Evolutionary conservation across 2,113 vertebrate genomes (phyloP).

Genomic region (Cyprinodon tularosa): DNA sequence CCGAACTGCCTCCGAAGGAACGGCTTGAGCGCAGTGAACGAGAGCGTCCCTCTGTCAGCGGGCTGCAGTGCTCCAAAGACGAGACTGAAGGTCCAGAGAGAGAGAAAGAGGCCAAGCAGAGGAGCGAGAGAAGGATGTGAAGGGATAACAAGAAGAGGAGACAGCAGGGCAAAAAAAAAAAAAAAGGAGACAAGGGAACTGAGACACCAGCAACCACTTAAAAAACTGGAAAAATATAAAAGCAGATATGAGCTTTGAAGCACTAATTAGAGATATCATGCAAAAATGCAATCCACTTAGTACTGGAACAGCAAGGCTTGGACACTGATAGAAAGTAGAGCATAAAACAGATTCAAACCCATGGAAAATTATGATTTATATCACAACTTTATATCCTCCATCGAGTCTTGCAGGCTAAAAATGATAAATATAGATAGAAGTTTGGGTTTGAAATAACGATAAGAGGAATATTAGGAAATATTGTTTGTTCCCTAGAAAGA

Average conservation of each 20-base stretch:
- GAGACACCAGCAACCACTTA: slow-evolving; percentile 60
- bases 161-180: neutral
- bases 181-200: slow-evolving; percentile 31
- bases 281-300: slow-evolving; percentile 26
- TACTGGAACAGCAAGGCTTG: slow-evolving; percentile 11
- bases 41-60: slow-evolving; percentile 86
- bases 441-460: neutral
- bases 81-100: slow-evolving; percentile 78
- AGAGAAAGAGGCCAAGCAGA: slow-evolving; percentile 7
- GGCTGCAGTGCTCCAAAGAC: slow-evolving; percentile 90
- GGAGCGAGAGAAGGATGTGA: slow-evolving; percentile 15
- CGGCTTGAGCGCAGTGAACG: slow-evolving; percentile 83
- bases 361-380: neutral
- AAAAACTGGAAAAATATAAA: slow-evolving; percentile 29
- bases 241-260: slow-evolving; percentile 48
- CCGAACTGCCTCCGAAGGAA: slow-evolving; percentile 81
- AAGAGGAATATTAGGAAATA: neutral
- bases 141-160: slow-evolving; percentile 12
- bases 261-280: slow-evolving; percentile 43
- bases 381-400: neutral
- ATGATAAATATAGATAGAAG: neutral
- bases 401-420: neutral
- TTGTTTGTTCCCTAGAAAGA: too few relatives aligned
- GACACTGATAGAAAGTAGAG: neutral
- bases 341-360: neutral